Conservation (phyloP, 1,140 invertebrate species). For the Drosophila oshimai region DNA sequence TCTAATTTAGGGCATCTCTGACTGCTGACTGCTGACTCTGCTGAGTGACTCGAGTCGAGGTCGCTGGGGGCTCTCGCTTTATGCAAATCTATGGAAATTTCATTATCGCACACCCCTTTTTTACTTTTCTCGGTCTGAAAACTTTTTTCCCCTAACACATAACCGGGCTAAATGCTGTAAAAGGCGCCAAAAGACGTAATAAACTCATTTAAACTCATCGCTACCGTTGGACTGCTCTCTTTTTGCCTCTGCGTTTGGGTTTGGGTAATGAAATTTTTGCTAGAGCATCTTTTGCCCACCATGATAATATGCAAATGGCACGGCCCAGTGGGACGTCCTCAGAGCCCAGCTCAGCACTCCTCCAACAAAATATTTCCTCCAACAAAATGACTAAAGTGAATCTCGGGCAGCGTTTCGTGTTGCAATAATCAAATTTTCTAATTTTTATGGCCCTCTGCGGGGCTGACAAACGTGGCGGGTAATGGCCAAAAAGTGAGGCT, state of each 20-base stretch:
- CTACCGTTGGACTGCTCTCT: slow-evolving; percentile 28
- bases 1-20: slow-evolving; percentile 79
- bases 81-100: slow-evolving; percentile 81
- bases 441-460: slow-evolving; percentile 77
- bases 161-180: slow-evolving; percentile 67
- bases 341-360: neutral
- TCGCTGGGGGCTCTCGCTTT: slow-evolving; percentile 42
- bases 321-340: slow-evolving; percentile 31
- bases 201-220: slow-evolving; percentile 78
- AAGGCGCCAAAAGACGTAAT: slow-evolving; percentile 72
- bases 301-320: slow-evolving; percentile 76
- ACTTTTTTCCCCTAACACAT: slow-evolving; percentile 13
- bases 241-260: slow-evolving; percentile 13
- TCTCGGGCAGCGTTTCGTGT: slow-evolving; percentile 58
- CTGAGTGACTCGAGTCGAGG: slow-evolving; percentile 26
- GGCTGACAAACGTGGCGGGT: slow-evolving; percentile 36
- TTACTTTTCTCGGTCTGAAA: slow-evolving; percentile 33
- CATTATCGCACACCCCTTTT: slow-evolving; percentile 67
- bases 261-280: slow-evolving; percentile 78
- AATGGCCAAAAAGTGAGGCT: slow-evolving; percentile 54
- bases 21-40: slow-evolving; percentile 32
- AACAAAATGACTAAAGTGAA: slow-evolving; percentile 38
- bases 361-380: neutral
- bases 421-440: slow-evolving; percentile 82
- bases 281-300: slow-evolving; percentile 56